Evolutionary conservation across 1,140 invertebrate species (phyloP), one percentile per base, ranked within the genome.

Genomic region (Olivierus martensii): DNA sequence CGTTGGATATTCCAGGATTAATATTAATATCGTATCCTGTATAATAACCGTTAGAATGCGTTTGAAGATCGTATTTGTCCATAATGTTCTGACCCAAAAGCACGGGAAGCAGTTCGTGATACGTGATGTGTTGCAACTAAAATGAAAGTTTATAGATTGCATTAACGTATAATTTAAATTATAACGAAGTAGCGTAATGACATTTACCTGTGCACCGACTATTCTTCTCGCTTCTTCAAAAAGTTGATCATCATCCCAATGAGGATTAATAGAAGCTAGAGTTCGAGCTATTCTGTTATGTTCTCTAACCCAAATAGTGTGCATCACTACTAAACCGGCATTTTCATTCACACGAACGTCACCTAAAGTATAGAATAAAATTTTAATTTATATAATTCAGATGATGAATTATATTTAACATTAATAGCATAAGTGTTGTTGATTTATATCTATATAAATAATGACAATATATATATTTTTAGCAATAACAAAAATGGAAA

Each of bases 1-100:
- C 81, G 59, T 85, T 82, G 57, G 79, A 80, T 3, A 84, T 74
- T 0, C 84, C 84, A 1, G 81, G 77, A 52, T 80, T 75, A 61
- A 81, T 80, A 1, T 82, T 78, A 51, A 87, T 90, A 0, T 88
- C 88, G 64, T 92, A 93, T 4, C 82, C 82, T 0, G 71, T 69
- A 68, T 79, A 87, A 57, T 73, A 76, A 3, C 84, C 84, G 22
- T 38, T 76, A 0, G 72, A 71, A 44, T 77, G 74, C 3, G 81
- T 70, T 53, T 75, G 73, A 11, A 88, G 63, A 44, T 79, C 78
- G 6, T 78, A 77, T 59, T 82, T 77, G 2, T 77, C 73, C 59
- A 81, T 76, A 1, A 78, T 72, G 17, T 77, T 61, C 63, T 71
- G 60, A 22, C 73, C 71, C 9, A 78, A 61, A 22, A 78, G 63